Conservation (phyloP, 2,888 invertebrate species). For the Drosophila formosana region DNA sequence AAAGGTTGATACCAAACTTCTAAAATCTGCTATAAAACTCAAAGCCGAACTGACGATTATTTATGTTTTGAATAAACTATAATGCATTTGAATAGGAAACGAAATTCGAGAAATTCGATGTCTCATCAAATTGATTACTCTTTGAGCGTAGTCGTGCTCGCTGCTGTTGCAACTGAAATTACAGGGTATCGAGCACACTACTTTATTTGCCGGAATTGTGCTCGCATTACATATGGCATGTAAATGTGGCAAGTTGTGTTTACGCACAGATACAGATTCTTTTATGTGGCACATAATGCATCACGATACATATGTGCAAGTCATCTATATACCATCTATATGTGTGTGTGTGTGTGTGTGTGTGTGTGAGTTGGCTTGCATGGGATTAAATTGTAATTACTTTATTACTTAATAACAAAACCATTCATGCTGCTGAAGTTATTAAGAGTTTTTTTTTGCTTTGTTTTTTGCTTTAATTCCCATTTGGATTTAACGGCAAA, state of each 20-base stretch:
- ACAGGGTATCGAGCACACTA: slow-evolving; percentile 15
- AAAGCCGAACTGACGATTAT: too few relatives aligned
- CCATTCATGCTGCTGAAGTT: slow-evolving; percentile 76
- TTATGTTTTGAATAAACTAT: too few relatives aligned
- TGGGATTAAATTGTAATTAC: slow-evolving; percentile 77
- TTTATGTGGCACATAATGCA: slow-evolving; percentile 16
- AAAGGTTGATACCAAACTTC: too few relatives aligned
- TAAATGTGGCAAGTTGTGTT: slow-evolving; percentile 45
- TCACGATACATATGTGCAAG: slow-evolving; percentile 3
- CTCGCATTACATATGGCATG: slow-evolving; percentile 42
- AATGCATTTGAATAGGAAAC: too few relatives aligned
- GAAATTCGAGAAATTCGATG: too few relatives aligned
- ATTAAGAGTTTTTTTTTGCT: slow-evolving; percentile 48
- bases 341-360: slow-evolving; percentile 11
- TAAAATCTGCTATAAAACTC: too few relatives aligned
- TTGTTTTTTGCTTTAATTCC: slow-evolving; percentile 40
- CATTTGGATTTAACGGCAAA: slow-evolving; percentile 55
- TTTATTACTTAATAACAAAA: slow-evolving; percentile 80
- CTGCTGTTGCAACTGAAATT: neutral
- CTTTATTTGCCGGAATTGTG: neutral
- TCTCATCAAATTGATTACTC: too few relatives aligned
- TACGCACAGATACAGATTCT: slow-evolving; percentile 22
- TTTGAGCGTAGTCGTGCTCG: neutral
- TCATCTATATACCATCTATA: neutral
- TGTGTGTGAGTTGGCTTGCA: slow-evolving; percentile 44